Base-by-base conservation (phyloP, 2,888 invertebrate species). In the Amblyteles armatorius region DNA sequence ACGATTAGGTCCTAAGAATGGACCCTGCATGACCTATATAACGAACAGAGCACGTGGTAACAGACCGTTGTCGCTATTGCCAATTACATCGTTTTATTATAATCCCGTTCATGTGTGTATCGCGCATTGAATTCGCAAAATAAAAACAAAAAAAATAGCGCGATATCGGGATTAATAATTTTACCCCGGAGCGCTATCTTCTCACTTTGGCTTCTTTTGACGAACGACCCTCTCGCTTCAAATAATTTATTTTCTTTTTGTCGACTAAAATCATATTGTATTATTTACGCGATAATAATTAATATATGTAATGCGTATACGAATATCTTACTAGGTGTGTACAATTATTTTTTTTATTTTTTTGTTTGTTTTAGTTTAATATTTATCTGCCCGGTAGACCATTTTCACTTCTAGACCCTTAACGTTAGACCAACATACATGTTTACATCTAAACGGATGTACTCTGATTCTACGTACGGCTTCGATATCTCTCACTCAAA, bases 1-100 rank as follows among this genome's bases (percentile, higher is more conserved):
- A 84, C 84, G 84, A 84, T 84, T 57, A 82, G 85, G 78, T 82
- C 86, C 85, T 86, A 82, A 79, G 69, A 81, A 85, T 86, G 85
- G 86, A 86, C 85, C 87, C 86, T 86, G 85, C 84, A 82, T 86
- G 78, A 85, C 83, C 86, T 86, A 85, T 82, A 79, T 71, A 86
- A 86, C 83, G 82, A 84, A 71, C 79, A 69, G 76, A 84, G 69
- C 80, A 78, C 84, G 82, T 72, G 74, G 55, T 79, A 80, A 68
- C 63, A 60, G 76, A 76, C 79, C 67, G 79, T 74, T 82, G 74
- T 79, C 81, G 72, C 78, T 73, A 79, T 74, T 63, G 79, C 79
- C 73, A 29, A 73, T 63, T 76, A 19, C 57, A 19, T 52, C 63
- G 19, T 33, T 68, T 33, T 44, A 44, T 44, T 44, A 13, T 44